Percentiles rank a stretch among this genome's conserved stretches.
Conservation (phyloP, 37 sponge, comb jelly and placozoan genomes). For the Mnemiopsis leidyi region DNA sequence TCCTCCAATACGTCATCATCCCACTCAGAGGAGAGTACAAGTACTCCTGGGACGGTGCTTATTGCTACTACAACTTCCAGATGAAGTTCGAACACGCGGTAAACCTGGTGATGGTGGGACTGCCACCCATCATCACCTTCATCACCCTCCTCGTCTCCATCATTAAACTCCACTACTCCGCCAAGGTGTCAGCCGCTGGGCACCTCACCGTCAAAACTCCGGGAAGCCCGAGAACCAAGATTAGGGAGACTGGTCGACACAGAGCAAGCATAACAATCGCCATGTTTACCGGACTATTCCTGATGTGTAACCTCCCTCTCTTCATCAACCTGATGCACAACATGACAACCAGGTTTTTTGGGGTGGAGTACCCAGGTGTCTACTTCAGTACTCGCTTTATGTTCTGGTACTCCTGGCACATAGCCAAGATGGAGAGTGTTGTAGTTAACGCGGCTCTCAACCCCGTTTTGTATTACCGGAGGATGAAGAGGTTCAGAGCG, state of each 20-base stretch:
- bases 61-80: conserved; percentile 64
- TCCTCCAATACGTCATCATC: background rate
- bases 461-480: conserved; percentile 15
- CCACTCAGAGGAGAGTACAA: conserved; percentile 10
- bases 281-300: conserved; percentile 55
- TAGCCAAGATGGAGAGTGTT: conserved; percentile 62
- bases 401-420: conserved; percentile 65
- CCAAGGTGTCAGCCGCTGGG: background rate
- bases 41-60: conserved; percentile 51
- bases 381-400: conserved; percentile 58
- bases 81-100: background rate
- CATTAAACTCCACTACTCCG: conserved; percentile 30
- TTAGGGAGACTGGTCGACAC: conserved; percentile 5
- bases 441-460: conserved; percentile 44
- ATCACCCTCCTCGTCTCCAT: conserved; percentile 17
- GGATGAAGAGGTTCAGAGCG: conserved; percentile 58
- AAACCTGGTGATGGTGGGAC: conserved; percentile 2
- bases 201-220: background rate
- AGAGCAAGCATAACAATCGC: conserved; percentile 44
- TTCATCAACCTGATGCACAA: conserved; percentile 57
- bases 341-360: conserved; percentile 30
- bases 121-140: conserved; percentile 43
- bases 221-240: background rate
- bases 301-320: conserved; percentile 41
- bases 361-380: conserved; percentile 19